These are phyloP conservation scores for Tichodroma muraria DNA, from an alignment of 2,113 vertebrate species.

Conservation along the genomic window DNA sequence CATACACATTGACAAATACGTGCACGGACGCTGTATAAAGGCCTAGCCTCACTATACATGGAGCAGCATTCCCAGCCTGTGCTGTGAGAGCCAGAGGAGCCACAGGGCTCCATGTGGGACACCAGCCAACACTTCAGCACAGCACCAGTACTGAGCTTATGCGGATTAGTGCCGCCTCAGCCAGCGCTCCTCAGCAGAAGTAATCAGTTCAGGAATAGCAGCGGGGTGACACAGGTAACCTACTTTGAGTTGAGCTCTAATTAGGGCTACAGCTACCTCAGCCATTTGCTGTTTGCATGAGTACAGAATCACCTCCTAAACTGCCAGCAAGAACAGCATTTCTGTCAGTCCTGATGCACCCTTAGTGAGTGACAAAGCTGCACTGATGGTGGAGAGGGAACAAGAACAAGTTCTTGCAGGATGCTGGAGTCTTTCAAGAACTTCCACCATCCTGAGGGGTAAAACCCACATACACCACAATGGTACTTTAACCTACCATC, in stretches of 20 bases:
- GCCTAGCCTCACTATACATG: not conserved
- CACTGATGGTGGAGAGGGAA: not conserved
- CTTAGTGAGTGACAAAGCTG: not conserved
- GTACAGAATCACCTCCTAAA: not conserved
- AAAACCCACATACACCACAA: not conserved
- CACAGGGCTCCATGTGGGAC: not conserved
- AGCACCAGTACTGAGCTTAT: not conserved
- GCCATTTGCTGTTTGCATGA: not conserved
- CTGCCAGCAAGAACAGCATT: not conserved
- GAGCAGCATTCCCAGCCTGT: not conserved
- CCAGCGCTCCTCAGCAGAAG: not conserved
- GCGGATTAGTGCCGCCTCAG: accelerated
- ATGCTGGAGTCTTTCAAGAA: not conserved
- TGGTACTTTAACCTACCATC: accelerated
- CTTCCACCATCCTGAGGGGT: not conserved
- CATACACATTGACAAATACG: no score
- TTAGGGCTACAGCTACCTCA: not conserved
- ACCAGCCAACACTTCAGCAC: not conserved
- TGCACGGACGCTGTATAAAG: accelerated
- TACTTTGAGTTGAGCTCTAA: not conserved
- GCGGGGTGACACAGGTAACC: not conserved
- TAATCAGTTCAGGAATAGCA: not conserved
- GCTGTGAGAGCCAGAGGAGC: not conserved
- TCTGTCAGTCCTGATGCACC: not conserved
- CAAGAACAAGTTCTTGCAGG: not conserved